Base-by-base conservation (phyloP, 2,113 vertebrate genomes). In the Pelmatolapia mariae region DNA sequence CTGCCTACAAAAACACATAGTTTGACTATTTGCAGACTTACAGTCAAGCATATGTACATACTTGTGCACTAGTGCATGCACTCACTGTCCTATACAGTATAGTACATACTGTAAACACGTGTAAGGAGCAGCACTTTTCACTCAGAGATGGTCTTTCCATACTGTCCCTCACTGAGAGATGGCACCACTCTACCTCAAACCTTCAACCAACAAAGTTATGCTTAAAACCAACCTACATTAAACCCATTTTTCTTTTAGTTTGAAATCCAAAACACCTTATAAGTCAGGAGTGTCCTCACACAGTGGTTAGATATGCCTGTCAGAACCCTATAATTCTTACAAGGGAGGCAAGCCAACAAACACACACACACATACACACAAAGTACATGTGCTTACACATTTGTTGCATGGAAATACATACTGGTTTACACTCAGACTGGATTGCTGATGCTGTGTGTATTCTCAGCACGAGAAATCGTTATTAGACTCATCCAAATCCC, bases 1-100 rank as follows among this genome's bases (percentile, higher is more conserved):
- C 90, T 82, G 90, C 92, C 92, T 86, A 87, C 40, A 76, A 92
- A 91, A 94, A 92, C 92, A 92, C 91, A 91, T 66, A 88, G 87
- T 84, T 47, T 82, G 56, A 63, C 83, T 68, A 22, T 66, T 79
- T 52, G 78, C 73, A 83, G 85, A 47, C 59, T 76, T 79, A 53
- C 89, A 84, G 80, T 80, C 57, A 80, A 88, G 76, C 88, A 85
- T 16, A 56, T 84, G 33, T 31, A 29, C 71, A 47, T 76, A 36
- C 50, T 43, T 88, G 19, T 53, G 43, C 80, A 45, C 59, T 63
- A 13, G n/a, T 22, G 26, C 24, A 54, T 40, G 36, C 47, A 61
- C 85, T 87, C 68, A 83, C 29, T 59, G 13, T 33, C 78, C 31
- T 18, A 71, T 80, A 66, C 78, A 38, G 13, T 78, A 53, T 59